Conservation (phyloP, 2,797 vertebrate species). For the Clarias laeviceps region DNA sequence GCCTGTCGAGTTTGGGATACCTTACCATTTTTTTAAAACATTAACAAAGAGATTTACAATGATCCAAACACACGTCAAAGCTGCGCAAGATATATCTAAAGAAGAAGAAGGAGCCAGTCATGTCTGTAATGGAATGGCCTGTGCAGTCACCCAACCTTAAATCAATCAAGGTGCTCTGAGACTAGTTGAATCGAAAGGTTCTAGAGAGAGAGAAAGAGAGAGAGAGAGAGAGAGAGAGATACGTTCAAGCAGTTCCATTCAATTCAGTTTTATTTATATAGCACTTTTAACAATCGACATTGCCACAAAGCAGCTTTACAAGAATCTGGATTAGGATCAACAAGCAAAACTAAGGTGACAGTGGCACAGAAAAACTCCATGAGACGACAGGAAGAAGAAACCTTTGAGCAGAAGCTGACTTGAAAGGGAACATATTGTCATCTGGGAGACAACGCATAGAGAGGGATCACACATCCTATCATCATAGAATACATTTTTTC, state of each 20-base stretch:
- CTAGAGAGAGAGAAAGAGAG: not conserved
- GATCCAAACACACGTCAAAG: not conserved
- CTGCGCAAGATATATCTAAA: conserved; percentile 16
- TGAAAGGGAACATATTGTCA: not conserved
- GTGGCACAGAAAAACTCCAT: not conserved
- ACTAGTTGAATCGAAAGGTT: not conserved
- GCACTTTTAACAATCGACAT: conserved; percentile 1
- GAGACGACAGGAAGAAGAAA: not conserved
- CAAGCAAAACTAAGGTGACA: not conserved
- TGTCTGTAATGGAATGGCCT: conserved; percentile 38
- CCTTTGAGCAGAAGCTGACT: not conserved
- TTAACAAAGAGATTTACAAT: conserved; percentile 31
- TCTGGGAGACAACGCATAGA: not conserved
- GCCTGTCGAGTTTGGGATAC: not conserved
- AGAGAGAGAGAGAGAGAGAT: not conserved
- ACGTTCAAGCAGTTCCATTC: conserved; percentile 1
- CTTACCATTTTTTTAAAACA: not conserved
- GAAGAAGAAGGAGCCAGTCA: conserved; percentile 27
- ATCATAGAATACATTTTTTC: not conserved
- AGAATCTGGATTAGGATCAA: not conserved
- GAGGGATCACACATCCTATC: not conserved
- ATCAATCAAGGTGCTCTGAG: conserved; percentile 31
- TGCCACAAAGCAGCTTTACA: conserved; percentile 1
- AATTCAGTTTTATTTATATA: not conserved
- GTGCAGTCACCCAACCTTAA: conserved; percentile 32